phyloP scores from a whole-genome alignment of 2,888 invertebrate genomes.

The Orthosia gothica region DNA sequence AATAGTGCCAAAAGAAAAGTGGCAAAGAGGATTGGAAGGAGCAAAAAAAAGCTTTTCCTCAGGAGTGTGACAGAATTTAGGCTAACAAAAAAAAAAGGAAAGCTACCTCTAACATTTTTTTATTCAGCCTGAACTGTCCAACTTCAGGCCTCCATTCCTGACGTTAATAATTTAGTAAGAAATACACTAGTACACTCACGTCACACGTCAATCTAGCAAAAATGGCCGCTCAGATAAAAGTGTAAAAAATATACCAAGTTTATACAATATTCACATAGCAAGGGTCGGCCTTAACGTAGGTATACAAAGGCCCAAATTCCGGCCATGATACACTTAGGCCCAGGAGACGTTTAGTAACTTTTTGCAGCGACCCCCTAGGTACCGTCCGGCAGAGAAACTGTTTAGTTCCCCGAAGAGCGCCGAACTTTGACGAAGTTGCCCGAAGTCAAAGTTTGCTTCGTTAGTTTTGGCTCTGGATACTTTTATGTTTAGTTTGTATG shows the following conservation, averaged over 20 bases:
- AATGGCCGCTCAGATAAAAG: slow-evolving; percentile 5
- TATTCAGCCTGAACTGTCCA: no score
- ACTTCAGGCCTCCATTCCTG: no score
- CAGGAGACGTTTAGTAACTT: slow-evolving; percentile 67
- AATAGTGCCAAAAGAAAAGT: not conserved
- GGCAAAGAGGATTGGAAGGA: not conserved
- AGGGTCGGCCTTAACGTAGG: slow-evolving; percentile 24
- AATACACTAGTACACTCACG: not conserved
- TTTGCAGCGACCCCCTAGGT: slow-evolving; percentile 54
- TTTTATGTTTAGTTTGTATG: slow-evolving; percentile 42
- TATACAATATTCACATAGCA: slow-evolving; percentile 61
- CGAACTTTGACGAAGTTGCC: slow-evolving; percentile 58
- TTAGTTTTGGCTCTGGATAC: slow-evolving; percentile 65
- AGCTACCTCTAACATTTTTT: not conserved
- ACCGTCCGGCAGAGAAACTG: slow-evolving; percentile 63
- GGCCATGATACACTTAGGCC: slow-evolving; percentile 61
- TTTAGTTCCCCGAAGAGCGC: slow-evolving; percentile 56
- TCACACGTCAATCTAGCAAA: slow-evolving; percentile 9
- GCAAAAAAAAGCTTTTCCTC: not conserved
- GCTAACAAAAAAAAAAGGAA: not conserved
- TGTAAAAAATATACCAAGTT: slow-evolving; percentile 43
- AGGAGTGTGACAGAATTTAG: not conserved
- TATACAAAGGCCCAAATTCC: slow-evolving; percentile 45
- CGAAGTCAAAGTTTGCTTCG: slow-evolving; percentile 60
- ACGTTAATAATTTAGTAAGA: no score